These are phyloP conservation scores for Xylocopa sonorina DNA, from an alignment of 1,140 invertebrate species.

Conservation along the genomic window DNA sequence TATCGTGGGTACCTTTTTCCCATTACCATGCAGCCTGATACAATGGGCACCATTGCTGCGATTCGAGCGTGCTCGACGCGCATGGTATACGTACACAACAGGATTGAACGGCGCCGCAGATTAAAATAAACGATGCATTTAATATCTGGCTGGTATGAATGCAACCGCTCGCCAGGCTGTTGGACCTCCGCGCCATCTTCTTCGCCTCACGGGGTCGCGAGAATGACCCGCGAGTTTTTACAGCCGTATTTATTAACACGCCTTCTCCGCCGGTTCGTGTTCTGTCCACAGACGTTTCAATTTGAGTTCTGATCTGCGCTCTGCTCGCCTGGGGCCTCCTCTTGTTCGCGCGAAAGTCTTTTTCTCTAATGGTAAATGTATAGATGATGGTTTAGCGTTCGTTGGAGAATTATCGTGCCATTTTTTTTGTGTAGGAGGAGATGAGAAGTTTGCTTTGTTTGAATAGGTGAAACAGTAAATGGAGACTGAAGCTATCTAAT, in stretches of 20 bases:
- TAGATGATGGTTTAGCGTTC: background rate
- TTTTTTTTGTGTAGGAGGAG: too few relatives aligned
- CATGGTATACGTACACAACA: background rate
- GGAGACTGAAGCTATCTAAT: too few relatives aligned
- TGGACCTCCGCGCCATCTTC: conserved; percentile 26
- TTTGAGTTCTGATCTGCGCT: conserved; percentile 15
- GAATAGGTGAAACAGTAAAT: too few relatives aligned
- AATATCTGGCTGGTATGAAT: conserved; percentile 27
- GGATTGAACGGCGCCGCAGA: conserved; percentile 7
- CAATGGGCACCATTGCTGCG: background rate
- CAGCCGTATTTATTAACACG: conserved; percentile 40
- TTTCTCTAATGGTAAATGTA: background rate
- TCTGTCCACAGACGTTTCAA: conserved; percentile 26
- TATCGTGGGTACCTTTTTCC: too few relatives aligned
- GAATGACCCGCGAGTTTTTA: conserved; percentile 43
- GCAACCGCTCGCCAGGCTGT: conserved; percentile 22
- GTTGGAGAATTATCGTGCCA: too few relatives aligned
- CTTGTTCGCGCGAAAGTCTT: background rate
- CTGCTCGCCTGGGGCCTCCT: background rate
- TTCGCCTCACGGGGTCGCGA: conserved; percentile 28
- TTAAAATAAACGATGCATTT: conserved; percentile 46
- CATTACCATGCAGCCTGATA: background rate
- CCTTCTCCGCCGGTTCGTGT: conserved; percentile 18
- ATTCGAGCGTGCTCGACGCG: background rate
- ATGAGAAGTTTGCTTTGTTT: too few relatives aligned